phyloP scores from a whole-genome alignment of 2,888 invertebrate species.

The Plutella xylostella region DNA sequence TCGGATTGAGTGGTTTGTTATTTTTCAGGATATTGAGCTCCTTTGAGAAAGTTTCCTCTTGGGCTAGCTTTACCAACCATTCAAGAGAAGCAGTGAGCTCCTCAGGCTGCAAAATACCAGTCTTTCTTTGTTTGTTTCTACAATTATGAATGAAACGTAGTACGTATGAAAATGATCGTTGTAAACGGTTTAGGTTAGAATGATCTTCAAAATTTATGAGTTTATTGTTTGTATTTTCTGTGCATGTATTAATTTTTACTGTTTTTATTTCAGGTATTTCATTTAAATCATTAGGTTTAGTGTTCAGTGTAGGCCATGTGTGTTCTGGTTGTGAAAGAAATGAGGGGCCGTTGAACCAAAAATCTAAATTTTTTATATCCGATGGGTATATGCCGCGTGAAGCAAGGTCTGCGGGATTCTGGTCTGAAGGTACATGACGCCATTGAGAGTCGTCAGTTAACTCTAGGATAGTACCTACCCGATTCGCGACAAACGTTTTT shows the following conservation, averaged over 20 bases:
- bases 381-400: background rate
- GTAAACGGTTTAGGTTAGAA: background rate
- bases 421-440: background rate
- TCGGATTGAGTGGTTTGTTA: no score
- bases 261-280: background rate
- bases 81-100: no score
- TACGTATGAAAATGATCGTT: background rate
- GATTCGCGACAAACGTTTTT: conserved; percentile 5
- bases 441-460: background rate
- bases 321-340: background rate
- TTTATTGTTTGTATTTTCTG: background rate
- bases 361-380: background rate
- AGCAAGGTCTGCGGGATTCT: background rate
- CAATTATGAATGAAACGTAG: background rate
- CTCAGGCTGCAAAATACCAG: no score
- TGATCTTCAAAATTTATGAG: background rate
- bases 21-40: no score
- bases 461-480: conserved; percentile 1
- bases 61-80: no score
- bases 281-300: background rate
- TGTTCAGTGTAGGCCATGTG: background rate
- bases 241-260: background rate
- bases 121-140: no score
- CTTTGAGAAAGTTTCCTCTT: no score
- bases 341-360: background rate